Evolutionary conservation across 2,113 vertebrate genomes (phyloP), one percentile per base, ranked within the genome.

Genomic region (Abramis brama): DNA sequence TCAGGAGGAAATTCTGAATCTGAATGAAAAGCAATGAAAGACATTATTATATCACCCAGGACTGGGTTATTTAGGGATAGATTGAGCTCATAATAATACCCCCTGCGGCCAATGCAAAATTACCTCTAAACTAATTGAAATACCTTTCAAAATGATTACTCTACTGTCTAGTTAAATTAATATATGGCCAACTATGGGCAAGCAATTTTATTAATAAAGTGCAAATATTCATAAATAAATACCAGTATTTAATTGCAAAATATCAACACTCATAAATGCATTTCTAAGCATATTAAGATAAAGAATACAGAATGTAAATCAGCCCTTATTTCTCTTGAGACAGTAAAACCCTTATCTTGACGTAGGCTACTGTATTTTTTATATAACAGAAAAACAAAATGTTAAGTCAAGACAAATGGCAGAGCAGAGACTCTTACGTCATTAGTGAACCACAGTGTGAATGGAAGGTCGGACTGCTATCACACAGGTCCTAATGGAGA

Each of bases 311-410:
- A 85, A 87, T 73, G 10, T 82, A 27, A 76, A 86, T 27, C 79
- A 84, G 79, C 21, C n/a, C 68, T 86, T 17, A 45, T 86, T 86
- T 88, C 81, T 82, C 80, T 64, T 13, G 81, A 84, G 84, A 57
- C n/a, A 27, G 36, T 43, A 17, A 71, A 23, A 62, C 86, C 70
- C 71, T 77, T 82, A 78, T 87, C 86, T 86, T 25, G n/a, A 27
- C 21, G 2, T n/a, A 39, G 3, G 33, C 33, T 39, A 17, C 45
- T 50, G 36, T 43, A 13, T 25, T 13, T 25, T 15, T 76, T 59
- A 9, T 50, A 15, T 6, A 11, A 55, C 6, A 13, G 30, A 73
- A 84, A 79, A 30, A 45, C 68, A 80, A 80, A 47, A 33, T 25
- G 25, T 43, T 79, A 60, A 6, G 2, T 60, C 25, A 43, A 27